A percentile compares a stretch with the other conserved stretches of the same genome.
phyloP scores from a whole-genome alignment of 2,797 vertebrate species.

The Crenichthys baileyi region DNA sequence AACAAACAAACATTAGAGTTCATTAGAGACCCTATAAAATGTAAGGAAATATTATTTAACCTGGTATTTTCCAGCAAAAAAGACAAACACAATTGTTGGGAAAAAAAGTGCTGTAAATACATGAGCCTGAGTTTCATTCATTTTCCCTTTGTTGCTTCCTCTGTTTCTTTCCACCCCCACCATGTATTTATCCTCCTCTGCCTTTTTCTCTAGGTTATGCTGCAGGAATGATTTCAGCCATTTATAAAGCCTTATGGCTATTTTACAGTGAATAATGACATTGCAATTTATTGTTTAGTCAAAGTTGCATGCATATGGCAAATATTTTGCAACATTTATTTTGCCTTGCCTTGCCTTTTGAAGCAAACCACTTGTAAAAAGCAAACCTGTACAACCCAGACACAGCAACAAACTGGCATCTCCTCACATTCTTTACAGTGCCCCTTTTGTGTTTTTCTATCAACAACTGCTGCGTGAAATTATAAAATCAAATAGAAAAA shows the following conservation, averaged over 20 bases:
- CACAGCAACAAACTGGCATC: slow-evolving; percentile 17
- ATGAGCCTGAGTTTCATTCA: slow-evolving; percentile 45
- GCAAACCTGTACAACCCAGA: slow-evolving; percentile 9
- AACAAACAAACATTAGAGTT: too few relatives aligned
- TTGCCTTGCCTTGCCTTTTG: slow-evolving; percentile 36
- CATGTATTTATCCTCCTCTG: slow-evolving; percentile 47
- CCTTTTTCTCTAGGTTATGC: slow-evolving; percentile 40
- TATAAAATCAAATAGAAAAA: slow-evolving; percentile 44
- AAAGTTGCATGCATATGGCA: slow-evolving; percentile 52
- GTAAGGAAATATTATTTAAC: slow-evolving; percentile 46
- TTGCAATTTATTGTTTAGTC: slow-evolving; percentile 37
- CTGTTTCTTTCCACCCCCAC: slow-evolving; percentile 36
- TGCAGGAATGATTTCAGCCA: slow-evolving; percentile 39
- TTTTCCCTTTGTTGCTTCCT: slow-evolving; percentile 22
- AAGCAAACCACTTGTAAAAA: slow-evolving; percentile 24
- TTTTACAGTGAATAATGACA: slow-evolving; percentile 50
- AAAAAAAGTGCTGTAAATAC: slow-evolving; percentile 30
- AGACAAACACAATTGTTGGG: slow-evolving; percentile 47
- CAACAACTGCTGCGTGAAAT: slow-evolving; percentile 35
- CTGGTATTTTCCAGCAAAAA: slow-evolving; percentile 41
- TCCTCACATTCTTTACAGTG: slow-evolving; percentile 31
- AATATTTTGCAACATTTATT: slow-evolving; percentile 54
- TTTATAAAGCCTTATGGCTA: slow-evolving; percentile 42
- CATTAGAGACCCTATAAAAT: background rate
- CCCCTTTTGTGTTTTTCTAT: slow-evolving; percentile 39